phyloP scores from a whole-genome alignment of 2,888 invertebrate species.

The Hecatera dysodea region DNA sequence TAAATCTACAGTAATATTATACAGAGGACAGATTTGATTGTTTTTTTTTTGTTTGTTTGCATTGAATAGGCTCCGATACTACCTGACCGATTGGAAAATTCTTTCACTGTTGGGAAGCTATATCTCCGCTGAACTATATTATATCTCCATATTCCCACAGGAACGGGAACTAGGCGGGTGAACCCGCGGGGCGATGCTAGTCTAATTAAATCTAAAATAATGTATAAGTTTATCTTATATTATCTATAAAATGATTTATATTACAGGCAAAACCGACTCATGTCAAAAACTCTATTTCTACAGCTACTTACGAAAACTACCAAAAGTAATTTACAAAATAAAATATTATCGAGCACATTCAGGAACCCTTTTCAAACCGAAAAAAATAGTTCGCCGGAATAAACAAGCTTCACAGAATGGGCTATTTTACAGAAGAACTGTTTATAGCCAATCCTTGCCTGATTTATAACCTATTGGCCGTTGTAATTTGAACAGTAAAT shows the following conservation, averaged over 20 bases:
- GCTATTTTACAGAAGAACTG: slow-evolving; percentile 61
- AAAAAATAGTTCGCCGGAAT: slow-evolving; percentile 53
- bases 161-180: no score
- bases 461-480: slow-evolving; percentile 60
- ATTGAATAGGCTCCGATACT: no score
- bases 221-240: no score
- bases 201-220: no score
- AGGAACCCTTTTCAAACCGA: slow-evolving; percentile 46
- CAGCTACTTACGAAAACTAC: slow-evolving; percentile 11
- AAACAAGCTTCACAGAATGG: slow-evolving; percentile 60
- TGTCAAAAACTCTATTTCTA: slow-evolving; percentile 2
- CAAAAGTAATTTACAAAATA: slow-evolving; percentile 51
- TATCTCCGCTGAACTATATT: no score
- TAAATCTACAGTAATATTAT: no score
- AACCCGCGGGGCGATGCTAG: no score
- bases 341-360: slow-evolving; percentile 54
- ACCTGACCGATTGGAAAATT: no score
- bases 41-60: no score
- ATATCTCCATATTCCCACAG: no score
- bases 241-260: not conserved
- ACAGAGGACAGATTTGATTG: no score
- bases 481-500: slow-evolving; percentile 59
- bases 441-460: slow-evolving; percentile 63
- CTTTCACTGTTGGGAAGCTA: no score
- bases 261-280: not conserved